Conservation (phyloP, 92 coral and sea anemone genomes). For the Umimayanthus kanabou region DNA sequence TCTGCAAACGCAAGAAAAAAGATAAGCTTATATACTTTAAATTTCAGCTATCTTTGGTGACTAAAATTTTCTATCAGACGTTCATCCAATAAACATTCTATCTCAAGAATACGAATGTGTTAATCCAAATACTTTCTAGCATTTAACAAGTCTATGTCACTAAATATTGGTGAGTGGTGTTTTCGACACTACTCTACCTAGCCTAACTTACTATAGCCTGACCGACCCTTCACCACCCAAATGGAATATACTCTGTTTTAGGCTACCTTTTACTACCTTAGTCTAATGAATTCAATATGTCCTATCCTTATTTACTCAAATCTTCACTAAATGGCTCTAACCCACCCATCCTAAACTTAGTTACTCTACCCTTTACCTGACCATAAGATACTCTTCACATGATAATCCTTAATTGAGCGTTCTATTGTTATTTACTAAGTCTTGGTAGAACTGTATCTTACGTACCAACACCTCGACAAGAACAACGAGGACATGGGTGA, state of each 20-base stretch:
- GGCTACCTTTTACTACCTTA: no score
- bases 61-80: not conserved
- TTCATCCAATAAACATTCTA: not conserved
- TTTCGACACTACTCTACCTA: not conserved
- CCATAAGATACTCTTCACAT: not conserved
- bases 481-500: not conserved
- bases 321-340: no score
- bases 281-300: no score
- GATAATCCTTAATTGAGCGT: not conserved
- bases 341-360: no score
- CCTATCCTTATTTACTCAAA: no score
- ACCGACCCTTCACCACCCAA: not conserved
- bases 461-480: not conserved
- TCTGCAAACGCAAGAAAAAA: not conserved
- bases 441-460: not conserved
- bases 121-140: not conserved
- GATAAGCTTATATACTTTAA: no score
- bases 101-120: not conserved
- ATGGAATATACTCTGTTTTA: no score
- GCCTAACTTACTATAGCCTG: not conserved
- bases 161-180: not conserved
- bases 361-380: no score
- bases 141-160: not conserved
- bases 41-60: not conserved
- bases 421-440: not conserved